Percentiles rank a stretch among this genome's conserved stretches.
Evolutionary conservation across 35 echinoderm and acorn worm genomes (phyloP).

Genomic region (Apostichopus japonicus): DNA sequence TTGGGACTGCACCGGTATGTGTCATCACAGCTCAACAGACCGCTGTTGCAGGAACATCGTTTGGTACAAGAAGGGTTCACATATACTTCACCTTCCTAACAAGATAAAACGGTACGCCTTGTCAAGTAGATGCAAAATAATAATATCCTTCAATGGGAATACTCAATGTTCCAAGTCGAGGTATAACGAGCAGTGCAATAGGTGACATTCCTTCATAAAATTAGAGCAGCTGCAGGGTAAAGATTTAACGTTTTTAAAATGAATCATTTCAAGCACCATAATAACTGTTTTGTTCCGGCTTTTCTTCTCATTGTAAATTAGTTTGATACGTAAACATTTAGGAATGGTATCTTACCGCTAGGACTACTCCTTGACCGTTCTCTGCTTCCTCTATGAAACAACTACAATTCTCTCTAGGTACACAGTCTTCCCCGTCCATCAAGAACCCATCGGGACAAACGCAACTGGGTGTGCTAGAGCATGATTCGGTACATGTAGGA

Average conservation of each 20-base stretch:
- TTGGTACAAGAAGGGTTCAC: not conserved
- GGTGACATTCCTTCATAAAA: too few relatives aligned
- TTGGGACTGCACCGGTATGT: not conserved
- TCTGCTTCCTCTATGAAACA: not conserved
- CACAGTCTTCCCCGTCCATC: not conserved
- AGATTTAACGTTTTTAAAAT: too few relatives aligned
- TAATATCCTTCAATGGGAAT: too few relatives aligned
- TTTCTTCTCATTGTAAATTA: too few relatives aligned
- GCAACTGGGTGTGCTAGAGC: not conserved
- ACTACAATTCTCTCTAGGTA: not conserved
- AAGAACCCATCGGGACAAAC: constrained; percentile 15
- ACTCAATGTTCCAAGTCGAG: too few relatives aligned
- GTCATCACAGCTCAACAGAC: not conserved
- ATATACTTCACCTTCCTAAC: constrained; percentile 1
- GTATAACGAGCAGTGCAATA: too few relatives aligned
- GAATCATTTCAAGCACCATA: too few relatives aligned
- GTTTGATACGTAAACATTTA: too few relatives aligned
- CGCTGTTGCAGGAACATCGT: not conserved
- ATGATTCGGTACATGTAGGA: not conserved
- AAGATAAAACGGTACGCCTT: not conserved
- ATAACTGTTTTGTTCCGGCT: too few relatives aligned
- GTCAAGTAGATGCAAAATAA: too few relatives aligned
- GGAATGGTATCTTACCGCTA: too few relatives aligned
- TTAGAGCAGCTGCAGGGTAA: too few relatives aligned
- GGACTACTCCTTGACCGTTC: not conserved